Percentiles rank a stretch among this genome's conserved stretches.
These are phyloP conservation scores for Drepana falcataria DNA, from an alignment of 2,888 invertebrate species.

Conservation along the genomic window DNA sequence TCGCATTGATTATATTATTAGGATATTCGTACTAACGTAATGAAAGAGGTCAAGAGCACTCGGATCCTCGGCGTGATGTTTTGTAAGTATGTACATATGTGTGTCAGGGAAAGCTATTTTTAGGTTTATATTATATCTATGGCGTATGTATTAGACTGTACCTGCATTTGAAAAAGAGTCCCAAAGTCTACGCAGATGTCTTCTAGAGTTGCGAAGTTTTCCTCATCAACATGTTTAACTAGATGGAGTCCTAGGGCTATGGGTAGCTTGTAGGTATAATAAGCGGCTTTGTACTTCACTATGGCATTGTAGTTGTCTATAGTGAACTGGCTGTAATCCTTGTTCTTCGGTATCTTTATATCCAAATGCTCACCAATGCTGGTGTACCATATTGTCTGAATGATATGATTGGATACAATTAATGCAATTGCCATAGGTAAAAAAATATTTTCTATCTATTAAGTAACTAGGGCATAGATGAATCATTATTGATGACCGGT, in stretches of 20 bases:
- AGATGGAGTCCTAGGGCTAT: constrained; percentile 89
- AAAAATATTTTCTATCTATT: too few relatives aligned
- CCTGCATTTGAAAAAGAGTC: constrained; percentile 94
- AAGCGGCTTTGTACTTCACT: constrained; percentile 91
- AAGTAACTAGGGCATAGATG: too few relatives aligned
- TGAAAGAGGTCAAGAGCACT: too few relatives aligned
- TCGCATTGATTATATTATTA: too few relatives aligned
- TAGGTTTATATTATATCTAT: too few relatives aligned
- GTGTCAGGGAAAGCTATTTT: too few relatives aligned
- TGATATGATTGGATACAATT: too few relatives aligned
- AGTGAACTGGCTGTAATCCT: constrained; percentile 77
- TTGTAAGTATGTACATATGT: too few relatives aligned
- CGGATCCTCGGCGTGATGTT: too few relatives aligned
- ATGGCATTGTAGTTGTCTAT: constrained; percentile 90
- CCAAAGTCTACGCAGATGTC: constrained; percentile 91
- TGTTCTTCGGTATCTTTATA: constrained; percentile 72
- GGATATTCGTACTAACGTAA: too few relatives aligned
- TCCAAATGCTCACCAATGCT: constrained; percentile 89
- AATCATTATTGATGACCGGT: too few relatives aligned
- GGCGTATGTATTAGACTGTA: constrained; percentile 58
- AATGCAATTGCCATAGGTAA: too few relatives aligned
- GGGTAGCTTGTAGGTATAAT: constrained; percentile 93
- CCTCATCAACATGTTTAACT: constrained; percentile 81
- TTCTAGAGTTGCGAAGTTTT: constrained; percentile 84
- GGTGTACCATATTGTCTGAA: constrained; percentile 77